A percentile compares a stretch with the other conserved stretches of the same genome.
Conservation (phyloP, 2,113 vertebrate genomes). For the Picathartes gymnocephalus region DNA sequence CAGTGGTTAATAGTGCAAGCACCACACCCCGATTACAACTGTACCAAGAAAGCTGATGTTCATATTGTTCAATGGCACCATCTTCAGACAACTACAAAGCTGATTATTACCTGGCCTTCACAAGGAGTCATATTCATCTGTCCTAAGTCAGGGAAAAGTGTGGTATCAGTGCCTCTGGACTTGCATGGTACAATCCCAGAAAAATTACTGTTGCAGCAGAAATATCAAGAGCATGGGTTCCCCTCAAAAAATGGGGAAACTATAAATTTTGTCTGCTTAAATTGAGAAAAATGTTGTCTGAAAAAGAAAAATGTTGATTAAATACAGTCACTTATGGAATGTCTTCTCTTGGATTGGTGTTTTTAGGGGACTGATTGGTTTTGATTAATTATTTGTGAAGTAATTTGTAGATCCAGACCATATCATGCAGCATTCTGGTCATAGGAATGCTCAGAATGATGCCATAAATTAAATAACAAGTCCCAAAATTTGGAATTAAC, state of each 20-base stretch:
- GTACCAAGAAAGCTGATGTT: fast-evolving
- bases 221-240: background rate
- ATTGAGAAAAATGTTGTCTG: background rate
- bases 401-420: background rate
- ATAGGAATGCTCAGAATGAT: background rate
- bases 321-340: background rate
- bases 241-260: background rate
- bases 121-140: background rate
- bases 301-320: background rate
- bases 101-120: background rate
- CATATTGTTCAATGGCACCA: background rate
- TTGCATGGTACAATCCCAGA: background rate
- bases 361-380: background rate
- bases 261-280: background rate
- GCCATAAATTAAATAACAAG: background rate
- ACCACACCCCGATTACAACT: background rate
- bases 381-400: background rate
- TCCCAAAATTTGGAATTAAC: background rate
- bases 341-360: background rate
- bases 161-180: background rate
- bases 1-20: background rate
- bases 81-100: constrained; percentile 4
- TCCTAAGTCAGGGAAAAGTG: background rate
- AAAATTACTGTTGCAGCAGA: background rate
- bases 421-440: background rate